These are phyloP conservation scores for Bradysia coprophila DNA, from an alignment of 1,140 invertebrate species.

Conservation along the genomic window DNA sequence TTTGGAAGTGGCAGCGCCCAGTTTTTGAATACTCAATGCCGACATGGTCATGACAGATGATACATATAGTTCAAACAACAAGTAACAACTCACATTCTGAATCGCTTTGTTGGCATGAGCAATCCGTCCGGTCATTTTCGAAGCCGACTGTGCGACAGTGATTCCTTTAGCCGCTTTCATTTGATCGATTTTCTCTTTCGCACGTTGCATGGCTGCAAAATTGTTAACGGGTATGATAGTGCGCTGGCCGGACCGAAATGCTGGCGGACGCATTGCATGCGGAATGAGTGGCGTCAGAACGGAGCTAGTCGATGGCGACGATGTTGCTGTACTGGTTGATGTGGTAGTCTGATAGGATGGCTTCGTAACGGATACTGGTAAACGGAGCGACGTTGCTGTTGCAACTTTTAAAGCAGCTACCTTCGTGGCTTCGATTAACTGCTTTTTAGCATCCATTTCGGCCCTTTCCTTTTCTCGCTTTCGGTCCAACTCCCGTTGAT, in stretches of 20 bases:
- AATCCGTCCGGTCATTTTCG: conserved; percentile 44
- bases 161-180: conserved; percentile 22
- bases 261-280: not conserved
- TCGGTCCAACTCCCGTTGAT: no score
- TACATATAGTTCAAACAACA: no score
- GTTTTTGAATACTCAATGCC: no score
- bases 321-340: not conserved
- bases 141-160: conserved; percentile 23
- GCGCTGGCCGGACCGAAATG: not conserved
- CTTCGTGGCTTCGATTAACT: not conserved
- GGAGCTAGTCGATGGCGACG: not conserved
- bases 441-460: not conserved
- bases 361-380: not conserved
- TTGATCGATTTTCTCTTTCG: conserved; percentile 34
- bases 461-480: not conserved
- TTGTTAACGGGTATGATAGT: conserved; percentile 33
- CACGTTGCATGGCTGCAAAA: conserved; percentile 32
- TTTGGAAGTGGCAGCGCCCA: no score
- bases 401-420: not conserved
- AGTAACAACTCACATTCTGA: no score
- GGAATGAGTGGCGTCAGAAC: conserved; percentile 1
- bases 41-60: no score
- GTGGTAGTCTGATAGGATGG: not conserved
- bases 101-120: conserved; percentile 35
- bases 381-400: not conserved